Base-by-base conservation (phyloP, 2,113 vertebrate genomes). In the Tychaedon coryphoeus region DNA sequence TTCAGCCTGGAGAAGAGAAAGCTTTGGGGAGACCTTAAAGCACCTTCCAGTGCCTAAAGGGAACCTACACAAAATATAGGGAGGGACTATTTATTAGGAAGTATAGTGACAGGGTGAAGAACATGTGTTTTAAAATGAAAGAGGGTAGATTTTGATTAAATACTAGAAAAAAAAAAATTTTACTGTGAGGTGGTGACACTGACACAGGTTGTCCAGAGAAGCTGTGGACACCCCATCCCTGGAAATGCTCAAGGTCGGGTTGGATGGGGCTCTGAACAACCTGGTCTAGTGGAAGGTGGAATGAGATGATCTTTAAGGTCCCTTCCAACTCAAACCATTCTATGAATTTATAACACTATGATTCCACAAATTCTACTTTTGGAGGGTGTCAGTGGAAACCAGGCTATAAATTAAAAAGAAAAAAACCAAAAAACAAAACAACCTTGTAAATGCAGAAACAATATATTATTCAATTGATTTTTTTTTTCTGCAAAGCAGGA, bases 221-320 rank as follows among this genome's bases (percentile, higher is more conserved):
- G 13, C 9, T 47, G 36, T 42, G n/a, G 25, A 14, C 0, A 0
- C 2, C 26, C 3, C 22, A 16, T 4, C 15, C 12, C 14, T 64
- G 50, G 29, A 3, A 80, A 20, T 33, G 25, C 15, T 34, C 67
- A 51, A 36, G 48, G 14, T 6, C 22, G 10, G 56, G 23, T 0
- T 53, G 56, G 29, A 80, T 1, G 14, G 16, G 26, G 29, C 19
- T 64, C 10, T 23, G 12, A 56, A 38, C 22, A 86, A 14, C 2
- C 13, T 42, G 62, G 8, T 42, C 14, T 14, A 19, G 22, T 7
- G 50, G 15, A 74, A 53, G 13, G 29, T 18, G 18, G 10, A 43
- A 74, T 12, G 16, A 17, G 20, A 28, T 62, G 17, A 20, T 31
- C 8, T 69, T 62, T n/a, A 40, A 71, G 17, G 34, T 45, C 10